phyloP scores from a whole-genome alignment of 1,140 invertebrate genomes.

The Pachypeltis micranthus region DNA sequence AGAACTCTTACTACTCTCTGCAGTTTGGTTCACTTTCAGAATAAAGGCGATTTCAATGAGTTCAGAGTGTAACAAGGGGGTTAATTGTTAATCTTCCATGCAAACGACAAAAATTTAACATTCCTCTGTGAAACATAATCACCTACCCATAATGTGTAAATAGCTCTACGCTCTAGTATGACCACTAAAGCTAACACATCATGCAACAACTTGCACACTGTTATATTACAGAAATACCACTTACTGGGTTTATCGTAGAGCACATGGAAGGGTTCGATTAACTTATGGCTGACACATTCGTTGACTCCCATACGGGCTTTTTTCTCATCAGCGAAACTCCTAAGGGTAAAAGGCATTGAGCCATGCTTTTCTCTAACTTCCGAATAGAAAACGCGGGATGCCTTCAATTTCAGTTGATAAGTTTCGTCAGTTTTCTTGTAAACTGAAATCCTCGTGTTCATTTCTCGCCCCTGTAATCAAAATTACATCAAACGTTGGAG shows the following conservation, averaged over 20 bases:
- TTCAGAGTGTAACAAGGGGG: too few species aligned
- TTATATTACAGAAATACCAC: too few species aligned
- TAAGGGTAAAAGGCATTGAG: slow-evolving; percentile 83
- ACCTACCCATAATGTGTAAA: too few species aligned
- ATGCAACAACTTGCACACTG: too few species aligned
- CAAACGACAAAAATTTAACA: too few species aligned
- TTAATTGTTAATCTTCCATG: too few species aligned
- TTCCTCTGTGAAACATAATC: too few species aligned
- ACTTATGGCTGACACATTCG: slow-evolving; percentile 95
- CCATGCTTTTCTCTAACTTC: slow-evolving; percentile 89
- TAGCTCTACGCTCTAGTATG: too few species aligned
- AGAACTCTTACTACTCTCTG: too few species aligned
- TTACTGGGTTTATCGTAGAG: slow-evolving; percentile 39
- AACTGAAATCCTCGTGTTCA: slow-evolving; percentile 88
- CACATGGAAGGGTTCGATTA: slow-evolving; percentile 91
- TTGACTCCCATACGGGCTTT: slow-evolving; percentile 95
- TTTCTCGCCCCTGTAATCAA: slow-evolving; percentile 65
- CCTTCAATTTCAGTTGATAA: slow-evolving; percentile 93
- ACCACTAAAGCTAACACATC: too few species aligned
- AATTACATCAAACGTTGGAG: slow-evolving; percentile 18
- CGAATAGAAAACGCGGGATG: slow-evolving; percentile 87
- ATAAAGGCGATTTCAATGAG: too few species aligned
- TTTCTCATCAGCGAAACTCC: slow-evolving; percentile 90
- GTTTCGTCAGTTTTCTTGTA: slow-evolving; percentile 98
- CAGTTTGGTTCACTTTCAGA: too few species aligned